These are phyloP conservation scores for Drosophila parthenogenetica DNA, from an alignment of 2,888 invertebrate genomes.

Conservation along the genomic window DNA sequence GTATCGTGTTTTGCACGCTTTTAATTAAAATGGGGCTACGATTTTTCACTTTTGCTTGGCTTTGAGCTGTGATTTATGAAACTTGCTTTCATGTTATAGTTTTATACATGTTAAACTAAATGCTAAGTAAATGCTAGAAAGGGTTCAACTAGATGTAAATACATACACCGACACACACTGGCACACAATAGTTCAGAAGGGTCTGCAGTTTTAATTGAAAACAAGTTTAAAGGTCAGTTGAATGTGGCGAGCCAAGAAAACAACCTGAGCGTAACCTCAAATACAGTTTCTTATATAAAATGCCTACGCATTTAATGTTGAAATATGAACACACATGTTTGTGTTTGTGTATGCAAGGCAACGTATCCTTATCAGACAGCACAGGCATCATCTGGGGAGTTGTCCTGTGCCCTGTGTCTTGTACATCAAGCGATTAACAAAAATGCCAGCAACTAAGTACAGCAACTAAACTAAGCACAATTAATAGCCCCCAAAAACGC, in stretches of 20 bases:
- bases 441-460: constrained; percentile 76
- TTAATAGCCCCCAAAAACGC: constrained; percentile 63
- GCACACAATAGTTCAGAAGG: constrained; percentile 27
- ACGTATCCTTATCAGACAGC: constrained; percentile 48
- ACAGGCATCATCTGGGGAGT: constrained; percentile 39
- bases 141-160: constrained; percentile 50
- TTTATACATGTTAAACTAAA: constrained; percentile 68
- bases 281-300: constrained; percentile 31
- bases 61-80: constrained; percentile 77
- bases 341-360: constrained; percentile 1
- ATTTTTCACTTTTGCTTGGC: constrained; percentile 77
- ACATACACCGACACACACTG: constrained; percentile 11
- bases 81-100: constrained; percentile 80
- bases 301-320: constrained; percentile 43
- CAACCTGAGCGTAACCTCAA: constrained; percentile 44
- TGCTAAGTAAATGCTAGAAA: constrained; percentile 76
- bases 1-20: constrained; percentile 81
- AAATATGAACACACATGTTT: constrained; percentile 56
- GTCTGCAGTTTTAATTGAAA: constrained; percentile 73
- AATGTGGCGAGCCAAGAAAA: constrained; percentile 50
- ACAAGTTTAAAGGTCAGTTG: constrained; percentile 73
- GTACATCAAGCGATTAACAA: constrained; percentile 76
- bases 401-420: constrained; percentile 31
- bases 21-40: constrained; percentile 81
- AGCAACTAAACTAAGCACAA: constrained; percentile 74